Percentiles rank a stretch among this genome's conserved stretches.
Evolutionary conservation across 2,888 invertebrate genomes (phyloP).

Genomic region (Urechis unicinctus): DNA sequence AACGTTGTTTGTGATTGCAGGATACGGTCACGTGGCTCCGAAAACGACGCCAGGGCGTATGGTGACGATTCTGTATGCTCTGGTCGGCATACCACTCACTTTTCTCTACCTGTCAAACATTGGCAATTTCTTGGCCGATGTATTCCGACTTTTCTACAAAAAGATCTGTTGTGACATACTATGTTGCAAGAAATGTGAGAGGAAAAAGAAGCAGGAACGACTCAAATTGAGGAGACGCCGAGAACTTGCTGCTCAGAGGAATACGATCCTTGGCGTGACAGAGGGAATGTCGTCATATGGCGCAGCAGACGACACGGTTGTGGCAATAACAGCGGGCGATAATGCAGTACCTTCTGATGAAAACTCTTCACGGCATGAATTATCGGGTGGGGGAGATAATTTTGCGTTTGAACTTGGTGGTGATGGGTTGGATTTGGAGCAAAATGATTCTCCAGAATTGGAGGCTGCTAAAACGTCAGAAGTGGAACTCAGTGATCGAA

Average conservation of each 20-base stretch:
- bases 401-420: not conserved
- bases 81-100: slow-evolving; percentile 28
- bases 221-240: slow-evolving; percentile 8
- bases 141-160: slow-evolving; percentile 27
- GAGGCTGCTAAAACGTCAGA: not conserved
- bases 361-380: no score
- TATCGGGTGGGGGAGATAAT: slow-evolving; percentile 1
- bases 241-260: slow-evolving; percentile 9
- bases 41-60: slow-evolving; percentile 26
- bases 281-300: not conserved
- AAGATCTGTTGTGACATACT: slow-evolving; percentile 26
- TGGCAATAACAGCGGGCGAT: no score
- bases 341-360: no score
- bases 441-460: not conserved
- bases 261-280: slow-evolving; percentile 1
- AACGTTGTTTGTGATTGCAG: no score
- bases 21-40: slow-evolving; percentile 30
- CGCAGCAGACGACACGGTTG: not conserved
- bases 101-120: slow-evolving; percentile 31
- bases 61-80: slow-evolving; percentile 29
- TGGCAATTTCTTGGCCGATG: slow-evolving; percentile 30
- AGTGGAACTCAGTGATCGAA: not conserved
- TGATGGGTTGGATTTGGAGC: not conserved
- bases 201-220: slow-evolving; percentile 19
- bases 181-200: slow-evolving; percentile 25